A percentile compares a stretch with the other conserved stretches of the same genome.
Evolutionary conservation across 2,113 vertebrate genomes (phyloP).

Genomic region (Menura novaehollandiae): DNA sequence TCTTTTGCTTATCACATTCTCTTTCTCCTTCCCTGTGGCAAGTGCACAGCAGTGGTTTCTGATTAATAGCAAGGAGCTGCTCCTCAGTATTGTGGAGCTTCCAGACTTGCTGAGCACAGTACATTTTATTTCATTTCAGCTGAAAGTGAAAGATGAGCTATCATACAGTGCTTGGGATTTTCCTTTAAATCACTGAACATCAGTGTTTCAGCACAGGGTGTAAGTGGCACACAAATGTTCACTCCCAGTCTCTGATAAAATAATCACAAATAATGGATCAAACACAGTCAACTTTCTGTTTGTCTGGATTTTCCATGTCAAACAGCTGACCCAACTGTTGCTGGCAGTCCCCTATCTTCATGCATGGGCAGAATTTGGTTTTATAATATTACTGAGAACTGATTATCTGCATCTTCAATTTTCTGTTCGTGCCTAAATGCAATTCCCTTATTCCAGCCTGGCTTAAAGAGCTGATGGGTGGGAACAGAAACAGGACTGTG

Average conservation of each 20-base stretch:
- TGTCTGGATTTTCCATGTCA: neutral
- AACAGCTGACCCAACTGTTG: neutral
- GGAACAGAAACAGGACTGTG: neutral
- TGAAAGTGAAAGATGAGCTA: neutral
- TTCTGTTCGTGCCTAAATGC: neutral
- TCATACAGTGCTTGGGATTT: neutral
- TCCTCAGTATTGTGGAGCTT: neutral
- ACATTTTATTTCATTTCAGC: constrained; percentile 9
- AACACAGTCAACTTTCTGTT: neutral
- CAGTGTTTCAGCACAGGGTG: neutral
- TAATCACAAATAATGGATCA: neutral
- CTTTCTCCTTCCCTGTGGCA: neutral
- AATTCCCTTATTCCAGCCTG: neutral
- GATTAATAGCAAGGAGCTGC: neutral
- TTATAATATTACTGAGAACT: neutral
- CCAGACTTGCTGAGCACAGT: constrained; percentile 3
- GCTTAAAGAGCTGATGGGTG: neutral
- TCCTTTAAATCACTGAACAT: neutral
- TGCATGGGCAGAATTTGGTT: neutral
- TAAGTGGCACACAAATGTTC: neutral
- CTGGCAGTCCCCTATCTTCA: neutral
- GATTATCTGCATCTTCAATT: neutral
- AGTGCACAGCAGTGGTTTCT: neutral
- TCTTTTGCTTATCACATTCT: neutral
- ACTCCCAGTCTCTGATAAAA: neutral